Conservation (phyloP, 1,140 invertebrate species). For the Lanistes nyassanus region DNA sequence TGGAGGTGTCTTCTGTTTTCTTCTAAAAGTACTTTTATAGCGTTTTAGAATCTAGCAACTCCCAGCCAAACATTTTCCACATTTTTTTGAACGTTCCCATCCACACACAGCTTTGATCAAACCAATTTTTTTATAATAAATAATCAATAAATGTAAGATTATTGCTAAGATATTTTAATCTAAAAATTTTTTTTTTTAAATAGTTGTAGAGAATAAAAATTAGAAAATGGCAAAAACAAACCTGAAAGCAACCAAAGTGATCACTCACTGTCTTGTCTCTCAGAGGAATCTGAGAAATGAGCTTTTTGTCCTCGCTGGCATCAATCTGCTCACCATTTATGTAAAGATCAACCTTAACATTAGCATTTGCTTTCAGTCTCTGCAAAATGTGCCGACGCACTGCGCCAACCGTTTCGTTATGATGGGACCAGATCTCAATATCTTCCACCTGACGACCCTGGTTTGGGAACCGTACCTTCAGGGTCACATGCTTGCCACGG, state of each 20-base stretch:
- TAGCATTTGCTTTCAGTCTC: constrained; percentile 66
- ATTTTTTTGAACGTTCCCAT: too few relatives aligned
- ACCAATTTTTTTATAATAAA: too few relatives aligned
- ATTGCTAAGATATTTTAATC: too few relatives aligned
- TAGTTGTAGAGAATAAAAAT: too few relatives aligned
- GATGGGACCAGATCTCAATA: constrained; percentile 91
- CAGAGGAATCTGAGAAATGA: constrained; percentile 86
- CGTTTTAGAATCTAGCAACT: too few relatives aligned
- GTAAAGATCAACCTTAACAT: constrained; percentile 87
- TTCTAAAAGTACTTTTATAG: too few relatives aligned
- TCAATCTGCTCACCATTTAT: constrained; percentile 90
- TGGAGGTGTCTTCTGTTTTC: too few relatives aligned
- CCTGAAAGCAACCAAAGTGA: constrained; percentile 6
- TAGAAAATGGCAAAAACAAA: too few relatives aligned
- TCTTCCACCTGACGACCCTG: constrained; percentile 91
- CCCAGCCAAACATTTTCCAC: too few relatives aligned
- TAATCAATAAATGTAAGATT: too few relatives aligned
- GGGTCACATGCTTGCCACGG: constrained; percentile 87
- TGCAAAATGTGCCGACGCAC: constrained; percentile 80
- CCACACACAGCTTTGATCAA: too few relatives aligned
- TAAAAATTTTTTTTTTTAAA: too few relatives aligned
- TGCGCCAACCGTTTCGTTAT: constrained; percentile 90
- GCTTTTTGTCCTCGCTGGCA: constrained; percentile 86
- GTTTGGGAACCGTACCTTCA: constrained; percentile 90
- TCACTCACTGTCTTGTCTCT: constrained; percentile 87